These are phyloP conservation scores for Rhabdornis inornatus DNA, from an alignment of 2,113 vertebrate genomes.

Conservation along the genomic window DNA sequence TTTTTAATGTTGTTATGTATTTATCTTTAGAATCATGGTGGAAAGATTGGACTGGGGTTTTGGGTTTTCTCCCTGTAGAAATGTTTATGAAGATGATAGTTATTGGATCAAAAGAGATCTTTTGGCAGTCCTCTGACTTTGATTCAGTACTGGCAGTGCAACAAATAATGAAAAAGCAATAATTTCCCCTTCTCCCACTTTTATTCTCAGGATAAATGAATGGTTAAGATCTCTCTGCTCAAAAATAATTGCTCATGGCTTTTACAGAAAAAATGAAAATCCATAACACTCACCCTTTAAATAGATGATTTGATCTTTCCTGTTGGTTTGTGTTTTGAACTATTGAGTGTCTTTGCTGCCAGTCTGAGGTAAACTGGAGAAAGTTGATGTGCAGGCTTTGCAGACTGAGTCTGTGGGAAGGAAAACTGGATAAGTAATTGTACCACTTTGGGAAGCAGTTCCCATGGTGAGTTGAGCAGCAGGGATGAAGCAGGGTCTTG, in stretches of 20 bases:
- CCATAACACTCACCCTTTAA: not conserved
- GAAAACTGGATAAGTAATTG: not conserved
- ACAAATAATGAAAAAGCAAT: slow-evolving; percentile 29
- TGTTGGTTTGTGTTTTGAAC: not conserved
- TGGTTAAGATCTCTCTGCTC: not conserved
- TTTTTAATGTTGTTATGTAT: not conserved
- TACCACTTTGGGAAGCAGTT: not conserved
- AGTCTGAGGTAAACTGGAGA: not conserved
- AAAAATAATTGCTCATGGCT: slow-evolving; percentile 19
- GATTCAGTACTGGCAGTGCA: not conserved
- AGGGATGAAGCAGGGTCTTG: not conserved
- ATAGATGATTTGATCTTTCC: not conserved
- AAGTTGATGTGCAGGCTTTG: not conserved
- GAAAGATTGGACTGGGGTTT: not conserved
- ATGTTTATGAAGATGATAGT: not conserved
- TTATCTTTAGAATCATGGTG: not conserved
- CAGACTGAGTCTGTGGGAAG: not conserved
- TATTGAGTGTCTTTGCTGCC: not conserved
- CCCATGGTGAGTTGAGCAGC: rapidly evolving
- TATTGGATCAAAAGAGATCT: slow-evolving; percentile 22
- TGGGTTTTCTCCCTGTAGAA: not conserved
- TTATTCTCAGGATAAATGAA: slow-evolving; percentile 6
- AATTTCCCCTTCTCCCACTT: not conserved
- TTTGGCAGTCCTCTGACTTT: slow-evolving; percentile 8
- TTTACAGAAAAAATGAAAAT: not conserved